Evolutionary conservation across 2,888 invertebrate genomes (phyloP).

Genomic region (Auanema sp.): DNA sequence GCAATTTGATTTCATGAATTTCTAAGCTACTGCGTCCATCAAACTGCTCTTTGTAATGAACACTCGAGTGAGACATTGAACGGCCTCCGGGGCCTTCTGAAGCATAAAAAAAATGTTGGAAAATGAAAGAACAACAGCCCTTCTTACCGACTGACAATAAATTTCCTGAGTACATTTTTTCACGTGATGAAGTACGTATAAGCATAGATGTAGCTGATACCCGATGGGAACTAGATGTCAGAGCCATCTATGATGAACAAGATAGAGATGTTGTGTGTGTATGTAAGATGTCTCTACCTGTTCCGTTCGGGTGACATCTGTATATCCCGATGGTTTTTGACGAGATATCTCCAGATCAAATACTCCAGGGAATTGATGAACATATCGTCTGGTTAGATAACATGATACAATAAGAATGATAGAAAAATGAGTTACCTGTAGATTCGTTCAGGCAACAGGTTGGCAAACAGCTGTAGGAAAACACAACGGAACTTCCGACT

Average conservation of each 20-base stretch:
- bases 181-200: constrained; percentile 23
- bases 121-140: constrained; percentile 7
- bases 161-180: constrained; percentile 35
- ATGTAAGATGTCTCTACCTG: constrained; percentile 22
- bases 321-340: constrained; percentile 32
- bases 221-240: constrained; percentile 35
- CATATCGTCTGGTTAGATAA: constrained; percentile 43
- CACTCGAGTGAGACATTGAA: constrained; percentile 24
- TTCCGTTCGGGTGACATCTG: constrained; percentile 48
- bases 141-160: constrained; percentile 32
- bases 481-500: constrained; percentile 61
- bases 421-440: too few relatives aligned
- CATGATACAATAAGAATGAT: too few relatives aligned
- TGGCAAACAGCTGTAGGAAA: constrained; percentile 56
- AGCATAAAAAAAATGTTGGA: constrained; percentile 3
- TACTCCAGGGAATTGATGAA: constrained; percentile 29
- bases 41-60: constrained; percentile 29
- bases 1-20: constrained; percentile 20
- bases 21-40: constrained; percentile 16
- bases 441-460: constrained; percentile 40
- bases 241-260: constrained; percentile 23
- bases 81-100: constrained; percentile 6
- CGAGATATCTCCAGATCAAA: constrained; percentile 32
- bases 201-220: constrained; percentile 39
- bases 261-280: neutral